Base-by-base conservation (phyloP, 2,113 vertebrate species). In the Heterochromis multidens region DNA sequence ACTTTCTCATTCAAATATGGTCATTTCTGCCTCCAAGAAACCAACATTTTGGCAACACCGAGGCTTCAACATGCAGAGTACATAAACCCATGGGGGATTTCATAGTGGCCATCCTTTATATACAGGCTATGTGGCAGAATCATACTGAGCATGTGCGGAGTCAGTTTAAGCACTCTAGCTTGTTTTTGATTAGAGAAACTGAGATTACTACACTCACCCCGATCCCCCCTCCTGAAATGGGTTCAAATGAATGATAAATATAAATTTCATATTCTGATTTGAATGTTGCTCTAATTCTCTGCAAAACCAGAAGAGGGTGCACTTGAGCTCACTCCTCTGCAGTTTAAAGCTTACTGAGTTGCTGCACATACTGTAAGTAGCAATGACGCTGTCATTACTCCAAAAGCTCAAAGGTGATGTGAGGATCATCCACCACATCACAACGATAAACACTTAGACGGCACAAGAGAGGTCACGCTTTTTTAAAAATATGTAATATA, bases 391-490 rank as follows among this genome's bases (percentile, higher is more conserved):
- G 23, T 29, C 40, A 72, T 72, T 72, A 25, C 65, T 49, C 40
- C 65, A 72, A 72, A 49, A 0, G 40, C 40, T 70, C 40, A 19
- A 46, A 49, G 40, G 40, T 12, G 0, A 52, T 0, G 17, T 52
- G 25, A 49, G 0, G 0, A 29, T 21, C 25, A 21, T 49, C 3
- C 2, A 49, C 25, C 25, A 72, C 29, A 72, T 4, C 25, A 72
- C 40, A 29, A 16, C 5, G 43, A 67, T 14, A 0, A 67, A 27
- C 37, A 43, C 63, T 46, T 23, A 43, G 6, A 70, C 14, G 2
- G 14, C 43, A 29, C 43, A 40, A 12, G 43, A 0, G 23, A 29
- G 6, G 25, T 80, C 67, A 46, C 0, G 21, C 11, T 0, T 27
- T 31, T 58, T 23, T 1, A 58, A 3, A 52, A 17, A 2, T n/a